Percentiles rank a stretch among this genome's conserved stretches.
Evolutionary conservation across 2,113 vertebrate genomes (phyloP).

Genomic region (Atractosteus spatula): DNA sequence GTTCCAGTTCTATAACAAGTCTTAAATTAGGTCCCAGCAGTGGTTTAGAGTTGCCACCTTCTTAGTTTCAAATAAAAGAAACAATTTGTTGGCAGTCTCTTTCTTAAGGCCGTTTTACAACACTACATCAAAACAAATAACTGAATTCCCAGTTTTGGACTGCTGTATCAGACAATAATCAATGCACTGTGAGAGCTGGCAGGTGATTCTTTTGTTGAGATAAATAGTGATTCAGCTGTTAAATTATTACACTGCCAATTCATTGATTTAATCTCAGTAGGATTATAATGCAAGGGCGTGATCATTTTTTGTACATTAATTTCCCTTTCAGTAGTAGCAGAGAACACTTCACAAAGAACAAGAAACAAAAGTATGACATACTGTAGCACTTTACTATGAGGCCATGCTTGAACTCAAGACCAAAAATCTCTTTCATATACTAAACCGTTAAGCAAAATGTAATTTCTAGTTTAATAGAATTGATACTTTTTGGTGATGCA

Average conservation of each 20-base stretch:
- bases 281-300: not conserved
- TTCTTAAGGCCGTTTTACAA: not conserved
- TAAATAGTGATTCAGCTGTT: not conserved
- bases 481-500: no score
- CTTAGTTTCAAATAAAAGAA: not conserved
- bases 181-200: slow-evolving; percentile 7
- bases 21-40: slow-evolving; percentile 2
- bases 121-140: not conserved
- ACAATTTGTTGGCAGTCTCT: not conserved
- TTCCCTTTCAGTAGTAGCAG: not conserved
- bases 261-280: slow-evolving; percentile 5
- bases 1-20: slow-evolving; percentile 1
- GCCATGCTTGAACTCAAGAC: no score
- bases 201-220: slow-evolving; percentile 8
- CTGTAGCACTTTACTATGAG: no score
- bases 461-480: no score
- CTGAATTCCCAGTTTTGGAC: not conserved
- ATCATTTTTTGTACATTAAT: not conserved
- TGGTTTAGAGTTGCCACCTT: slow-evolving; percentile 11
- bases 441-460: no score
- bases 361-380: no score
- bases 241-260: not conserved
- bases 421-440: no score
- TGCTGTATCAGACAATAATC: not conserved
- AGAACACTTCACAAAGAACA: no score